Conservation (phyloP, 2,888 invertebrate species). For the Ochlodes sylvanus region DNA sequence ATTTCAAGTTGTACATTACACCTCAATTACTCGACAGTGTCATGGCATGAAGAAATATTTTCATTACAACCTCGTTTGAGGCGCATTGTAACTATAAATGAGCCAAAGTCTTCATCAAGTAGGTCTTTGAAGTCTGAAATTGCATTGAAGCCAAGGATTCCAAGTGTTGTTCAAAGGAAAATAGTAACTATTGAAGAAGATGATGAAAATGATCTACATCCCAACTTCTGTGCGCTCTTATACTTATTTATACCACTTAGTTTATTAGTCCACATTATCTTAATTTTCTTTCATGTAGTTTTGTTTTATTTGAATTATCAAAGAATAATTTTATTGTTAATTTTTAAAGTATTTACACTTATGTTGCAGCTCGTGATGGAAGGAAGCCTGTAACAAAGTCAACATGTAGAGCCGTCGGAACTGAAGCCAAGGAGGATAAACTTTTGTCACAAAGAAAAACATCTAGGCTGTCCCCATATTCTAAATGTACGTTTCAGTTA, state of each 20-base stretch:
- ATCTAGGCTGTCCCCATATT: conserved; percentile 53
- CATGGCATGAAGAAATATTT: conserved; percentile 60
- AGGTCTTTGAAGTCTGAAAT: conserved; percentile 59
- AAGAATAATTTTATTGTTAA: background rate
- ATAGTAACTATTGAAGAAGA: conserved; percentile 72
- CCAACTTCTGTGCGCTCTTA: conserved; percentile 62
- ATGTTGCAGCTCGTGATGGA: conserved; percentile 52
- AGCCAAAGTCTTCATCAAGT: conserved; percentile 52
- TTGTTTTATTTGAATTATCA: too few species aligned
- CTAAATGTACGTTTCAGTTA: conserved; percentile 56
- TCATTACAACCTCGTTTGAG: conserved; percentile 62
- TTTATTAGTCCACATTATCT: background rate
- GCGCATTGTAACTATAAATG: conserved; percentile 63
- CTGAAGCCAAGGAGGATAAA: conserved; percentile 54
- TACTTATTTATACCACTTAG: background rate
- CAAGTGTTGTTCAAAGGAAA: conserved; percentile 62
- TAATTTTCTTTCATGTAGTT: too few species aligned
- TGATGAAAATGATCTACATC: conserved; percentile 60
- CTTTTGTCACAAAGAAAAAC: conserved; percentile 51
- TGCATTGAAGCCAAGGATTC: conserved; percentile 49
- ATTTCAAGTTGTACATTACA: conserved; percentile 1
- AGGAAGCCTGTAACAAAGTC: conserved; percentile 49
- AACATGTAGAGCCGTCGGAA: conserved; percentile 50
- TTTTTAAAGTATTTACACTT: background rate
- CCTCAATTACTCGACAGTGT: conserved; percentile 32